Base-by-base conservation (phyloP, 2,797 vertebrate genomes). In the Periparus ater region DNA sequence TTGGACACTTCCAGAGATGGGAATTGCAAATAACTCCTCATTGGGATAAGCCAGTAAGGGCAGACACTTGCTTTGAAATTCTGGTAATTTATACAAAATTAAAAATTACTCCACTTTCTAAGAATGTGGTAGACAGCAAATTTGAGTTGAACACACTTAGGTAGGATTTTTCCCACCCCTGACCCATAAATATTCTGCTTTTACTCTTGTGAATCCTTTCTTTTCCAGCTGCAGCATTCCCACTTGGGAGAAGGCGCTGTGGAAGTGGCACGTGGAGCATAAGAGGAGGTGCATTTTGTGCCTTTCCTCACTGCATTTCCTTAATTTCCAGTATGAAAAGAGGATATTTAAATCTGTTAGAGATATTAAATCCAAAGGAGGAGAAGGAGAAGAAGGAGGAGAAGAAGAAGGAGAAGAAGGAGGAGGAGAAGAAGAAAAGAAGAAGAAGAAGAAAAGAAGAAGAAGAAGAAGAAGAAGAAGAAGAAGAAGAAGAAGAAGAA, bases 131-230 rank as follows among this genome's bases (percentile, higher is more conserved):
- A 17, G 19, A 17, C 45, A 45, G 32, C 18, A 60, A 23, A 53
- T 29, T 9, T 13, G 22, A 53, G 17, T 13, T 38, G 38, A 19
- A 1, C 18, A 13, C 5, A 7, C 2, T 11, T 1, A 27, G 32
- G 8, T 2, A 44, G 32, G 36, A 13, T 12, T 32, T 44, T 40
- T 67, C 42, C 45, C 45, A 58, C 8, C 26, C 22, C 22, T 36
- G 38, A 16, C 17, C 45, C 38, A n/a, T 23, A 60, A 60, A 75
- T 38, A 19, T 17, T 44, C 26, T 21, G 3, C 9, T 44, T 84
- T 13, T 45, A 5, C 18, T 23, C 38, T 36, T 38, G 16, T 32
- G 62, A 29, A 9, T 32, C 62, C 51, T 34, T n/a, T 9, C 17
- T 66, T 60, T 85, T n/a, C 38, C 71, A 44, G 14, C 48, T 82